phyloP scores from a whole-genome alignment of 2,888 invertebrate genomes.

The Sinodicranocentrus sp. region DNA sequence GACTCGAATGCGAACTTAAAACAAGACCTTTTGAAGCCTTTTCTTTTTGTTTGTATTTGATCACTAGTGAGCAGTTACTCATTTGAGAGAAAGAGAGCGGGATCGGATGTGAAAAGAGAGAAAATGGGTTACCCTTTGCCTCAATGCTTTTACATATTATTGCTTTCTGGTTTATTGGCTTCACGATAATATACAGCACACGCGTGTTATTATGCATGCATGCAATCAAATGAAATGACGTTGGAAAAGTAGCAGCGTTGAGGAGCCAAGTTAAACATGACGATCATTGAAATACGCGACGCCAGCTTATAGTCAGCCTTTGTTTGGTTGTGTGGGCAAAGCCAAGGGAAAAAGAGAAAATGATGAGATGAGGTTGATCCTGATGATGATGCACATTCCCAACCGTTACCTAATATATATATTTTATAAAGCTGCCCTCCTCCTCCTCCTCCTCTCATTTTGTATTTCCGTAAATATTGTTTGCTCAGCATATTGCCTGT shows the following conservation, averaged over 20 bases:
- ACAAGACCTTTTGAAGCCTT: constrained; percentile 20
- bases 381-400: constrained; percentile 20
- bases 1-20: constrained; percentile 19
- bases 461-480: constrained; percentile 43
- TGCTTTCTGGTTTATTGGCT: constrained; percentile 10
- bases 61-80: constrained; percentile 21
- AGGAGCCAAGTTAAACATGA: background rate
- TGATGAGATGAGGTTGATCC: too few species aligned
- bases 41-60: constrained; percentile 35
- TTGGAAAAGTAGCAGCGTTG: background rate
- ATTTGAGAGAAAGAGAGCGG: constrained; percentile 1
- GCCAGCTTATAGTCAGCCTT: too few species aligned
- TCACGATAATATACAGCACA: background rate
- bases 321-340: too few species aligned
- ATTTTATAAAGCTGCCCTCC: background rate
- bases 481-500: constrained; percentile 62
- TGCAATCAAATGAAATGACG: constrained; percentile 16
- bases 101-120: background rate
- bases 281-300: background rate
- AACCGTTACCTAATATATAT: background rate
- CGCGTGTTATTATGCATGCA: background rate
- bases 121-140: constrained; percentile 13
- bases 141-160: background rate
- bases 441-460: background rate
- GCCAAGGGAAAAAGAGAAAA: too few species aligned